Evolutionary conservation across 2,797 vertebrate genomes (phyloP).

Genomic region (Phrynocephalus forsythii): DNA sequence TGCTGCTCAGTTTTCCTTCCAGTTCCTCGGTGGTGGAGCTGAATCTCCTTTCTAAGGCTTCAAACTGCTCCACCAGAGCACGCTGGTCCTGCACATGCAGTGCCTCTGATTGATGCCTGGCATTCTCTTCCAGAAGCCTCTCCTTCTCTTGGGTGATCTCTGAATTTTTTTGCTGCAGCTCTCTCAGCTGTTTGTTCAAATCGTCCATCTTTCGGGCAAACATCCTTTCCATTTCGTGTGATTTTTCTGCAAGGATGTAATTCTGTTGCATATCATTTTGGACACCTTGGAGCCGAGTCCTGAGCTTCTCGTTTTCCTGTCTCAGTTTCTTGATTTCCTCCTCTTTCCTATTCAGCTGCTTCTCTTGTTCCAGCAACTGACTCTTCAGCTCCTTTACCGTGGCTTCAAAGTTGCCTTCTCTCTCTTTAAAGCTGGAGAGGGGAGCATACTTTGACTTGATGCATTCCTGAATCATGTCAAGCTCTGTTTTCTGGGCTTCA

Average conservation of each 20-base stretch:
- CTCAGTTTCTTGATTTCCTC: conserved; percentile 71
- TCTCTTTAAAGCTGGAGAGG: conserved; percentile 81
- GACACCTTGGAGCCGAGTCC: conserved; percentile 74
- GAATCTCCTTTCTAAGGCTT: conserved; percentile 82
- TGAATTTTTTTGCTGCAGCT: conserved; percentile 77
- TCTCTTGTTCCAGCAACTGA: conserved; percentile 78
- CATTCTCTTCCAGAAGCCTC: conserved; percentile 78
- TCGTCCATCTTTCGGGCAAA: conserved; percentile 77
- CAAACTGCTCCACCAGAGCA: conserved; percentile 79
- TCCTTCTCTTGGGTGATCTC: conserved; percentile 74
- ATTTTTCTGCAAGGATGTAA: conserved; percentile 74
- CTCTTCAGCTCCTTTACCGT: conserved; percentile 79
- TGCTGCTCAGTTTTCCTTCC: conserved; percentile 78
- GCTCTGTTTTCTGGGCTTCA: conserved; percentile 89
- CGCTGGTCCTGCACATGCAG: conserved; percentile 79
- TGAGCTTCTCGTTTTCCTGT: conserved; percentile 82
- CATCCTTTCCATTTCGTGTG: conserved; percentile 76
- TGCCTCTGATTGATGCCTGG: conserved; percentile 73
- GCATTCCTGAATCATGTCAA: conserved; percentile 93
- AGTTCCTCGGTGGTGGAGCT: conserved; percentile 77
- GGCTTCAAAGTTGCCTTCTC: conserved; percentile 81
- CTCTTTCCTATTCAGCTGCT: conserved; percentile 73
- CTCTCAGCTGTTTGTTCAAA: conserved; percentile 76
- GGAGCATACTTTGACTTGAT: conserved; percentile 90
- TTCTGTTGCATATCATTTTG: conserved; percentile 81